A percentile compares a stretch with the other conserved stretches of the same genome.
phyloP scores from a whole-genome alignment of 2,888 invertebrate genomes.

The Chesias legatella region DNA sequence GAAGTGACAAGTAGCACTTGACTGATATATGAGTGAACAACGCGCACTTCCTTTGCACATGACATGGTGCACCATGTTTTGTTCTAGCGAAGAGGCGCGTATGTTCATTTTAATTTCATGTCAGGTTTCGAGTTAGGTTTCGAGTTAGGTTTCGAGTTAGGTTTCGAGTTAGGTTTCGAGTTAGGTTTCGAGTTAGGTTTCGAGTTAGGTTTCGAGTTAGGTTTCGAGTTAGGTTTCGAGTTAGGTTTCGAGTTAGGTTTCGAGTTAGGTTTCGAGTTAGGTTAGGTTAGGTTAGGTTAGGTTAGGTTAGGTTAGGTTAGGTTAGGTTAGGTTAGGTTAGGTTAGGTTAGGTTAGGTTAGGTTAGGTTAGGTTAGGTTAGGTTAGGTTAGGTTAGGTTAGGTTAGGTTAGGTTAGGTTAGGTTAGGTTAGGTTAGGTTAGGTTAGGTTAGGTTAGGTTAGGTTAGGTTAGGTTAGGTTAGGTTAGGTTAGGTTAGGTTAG shows the following conservation, averaged over 20 bases:
- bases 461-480: conserved; percentile 25
- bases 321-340: conserved; percentile 19
- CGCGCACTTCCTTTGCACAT: not conserved
- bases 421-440: conserved; percentile 19
- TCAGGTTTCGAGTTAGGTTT: no score
- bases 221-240: no score
- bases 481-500: conserved; percentile 26
- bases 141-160: no score
- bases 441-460: conserved; percentile 18
- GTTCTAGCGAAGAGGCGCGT: no score
- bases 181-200: no score
- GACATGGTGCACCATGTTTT: no score
- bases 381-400: conserved; percentile 21
- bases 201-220: no score
- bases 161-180: no score
- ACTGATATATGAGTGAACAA: not conserved
- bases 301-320: conserved; percentile 13
- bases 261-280: no score
- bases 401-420: conserved; percentile 19
- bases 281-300: conserved; percentile 20
- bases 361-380: conserved; percentile 17
- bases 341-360: conserved; percentile 27
- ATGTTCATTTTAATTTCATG: no score
- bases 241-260: no score
- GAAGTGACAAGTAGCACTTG: no score